Evolutionary conservation across 2,797 vertebrate genomes (phyloP).

Genomic region (Glyptemys insculpta): DNA sequence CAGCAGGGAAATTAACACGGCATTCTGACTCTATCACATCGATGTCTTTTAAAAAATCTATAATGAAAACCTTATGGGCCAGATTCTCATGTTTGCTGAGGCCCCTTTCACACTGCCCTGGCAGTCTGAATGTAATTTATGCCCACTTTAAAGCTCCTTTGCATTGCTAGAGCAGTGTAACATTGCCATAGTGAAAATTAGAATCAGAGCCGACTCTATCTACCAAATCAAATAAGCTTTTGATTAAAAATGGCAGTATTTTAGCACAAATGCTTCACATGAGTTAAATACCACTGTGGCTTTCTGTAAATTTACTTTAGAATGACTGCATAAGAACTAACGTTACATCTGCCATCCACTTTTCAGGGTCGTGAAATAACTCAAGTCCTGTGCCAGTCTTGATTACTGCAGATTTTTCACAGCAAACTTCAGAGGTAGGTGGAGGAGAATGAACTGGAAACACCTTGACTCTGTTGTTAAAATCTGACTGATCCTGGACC

Average conservation of each 20-base stretch:
- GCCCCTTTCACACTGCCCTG: not conserved
- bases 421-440: not conserved
- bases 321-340: not conserved
- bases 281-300: not conserved
- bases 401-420: slow-evolving; percentile 13
- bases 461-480: not conserved
- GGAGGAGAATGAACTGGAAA: not conserved
- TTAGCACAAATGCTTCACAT: not conserved
- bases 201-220: not conserved
- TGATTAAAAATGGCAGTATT: not conserved
- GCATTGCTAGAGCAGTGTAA: not conserved
- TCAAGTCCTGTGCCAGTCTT: not conserved
- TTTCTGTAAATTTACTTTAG: not conserved
- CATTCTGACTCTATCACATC: not conserved
- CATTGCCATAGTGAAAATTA: not conserved
- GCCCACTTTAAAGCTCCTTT: not conserved
- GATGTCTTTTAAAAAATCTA: not conserved
- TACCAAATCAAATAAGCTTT: not conserved
- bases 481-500: not conserved
- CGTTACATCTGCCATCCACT: not conserved
- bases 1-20: not conserved
- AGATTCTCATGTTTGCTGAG: not conserved
- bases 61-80: not conserved
- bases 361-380: not conserved
- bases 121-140: not conserved